These are phyloP conservation scores for Pollachius pollachius DNA, from an alignment of 2,113 vertebrate genomes.

Conservation along the genomic window DNA sequence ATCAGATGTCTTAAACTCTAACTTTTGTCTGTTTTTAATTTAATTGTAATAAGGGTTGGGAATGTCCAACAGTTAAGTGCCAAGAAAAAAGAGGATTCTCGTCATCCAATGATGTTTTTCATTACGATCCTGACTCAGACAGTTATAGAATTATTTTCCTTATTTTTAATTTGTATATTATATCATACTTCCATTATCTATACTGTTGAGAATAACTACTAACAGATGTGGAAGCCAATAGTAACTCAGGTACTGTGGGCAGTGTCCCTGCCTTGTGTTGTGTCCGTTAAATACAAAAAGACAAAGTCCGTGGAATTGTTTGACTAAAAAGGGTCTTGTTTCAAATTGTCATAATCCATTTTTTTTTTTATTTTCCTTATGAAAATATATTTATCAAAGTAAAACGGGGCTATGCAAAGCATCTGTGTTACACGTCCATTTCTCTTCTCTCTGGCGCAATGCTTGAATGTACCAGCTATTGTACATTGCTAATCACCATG, in stretches of 20 bases:
- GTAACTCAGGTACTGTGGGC: constrained; percentile 59
- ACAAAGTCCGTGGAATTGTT: constrained; percentile 16
- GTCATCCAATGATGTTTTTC: constrained; percentile 3
- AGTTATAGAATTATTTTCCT: background rate
- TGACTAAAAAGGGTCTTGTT: constrained; percentile 16
- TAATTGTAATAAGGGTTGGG: constrained; percentile 18
- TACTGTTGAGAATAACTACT: constrained; percentile 12
- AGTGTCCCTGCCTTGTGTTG: constrained; percentile 34
- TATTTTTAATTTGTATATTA: background rate
- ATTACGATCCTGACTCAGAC: background rate
- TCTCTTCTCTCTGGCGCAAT: background rate
- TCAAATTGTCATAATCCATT: constrained; percentile 2
- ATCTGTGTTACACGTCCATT: constrained; percentile 1
- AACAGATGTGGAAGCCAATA: constrained; percentile 27
- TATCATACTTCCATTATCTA: background rate
- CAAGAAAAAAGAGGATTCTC: constrained; percentile 35
- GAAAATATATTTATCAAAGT: background rate
- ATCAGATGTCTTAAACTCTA: background rate
- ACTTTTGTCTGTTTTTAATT: constrained; percentile 7
- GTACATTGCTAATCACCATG: constrained; percentile 17
- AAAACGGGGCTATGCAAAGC: background rate
- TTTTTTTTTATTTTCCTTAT: constrained; percentile 1
- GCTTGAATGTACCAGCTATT: constrained; percentile 42
- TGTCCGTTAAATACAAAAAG: constrained; percentile 35
- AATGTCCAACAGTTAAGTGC: constrained; percentile 48